phyloP scores from a whole-genome alignment of 2,113 vertebrate genomes.

The Cavia porcellus region DNA sequence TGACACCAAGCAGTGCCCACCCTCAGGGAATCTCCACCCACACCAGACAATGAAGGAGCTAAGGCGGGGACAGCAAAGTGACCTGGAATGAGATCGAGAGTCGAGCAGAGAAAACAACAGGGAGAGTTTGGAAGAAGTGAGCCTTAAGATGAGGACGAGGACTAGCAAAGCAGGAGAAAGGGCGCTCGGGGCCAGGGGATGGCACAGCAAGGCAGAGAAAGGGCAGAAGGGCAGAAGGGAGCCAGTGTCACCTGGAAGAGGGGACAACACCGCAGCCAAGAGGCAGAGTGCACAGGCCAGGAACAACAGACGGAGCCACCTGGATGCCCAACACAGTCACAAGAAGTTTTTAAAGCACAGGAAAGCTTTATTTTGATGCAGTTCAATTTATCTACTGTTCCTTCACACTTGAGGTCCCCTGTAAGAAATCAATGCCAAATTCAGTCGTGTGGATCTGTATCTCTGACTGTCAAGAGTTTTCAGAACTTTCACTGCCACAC shows the following conservation, averaged over 20 bases:
- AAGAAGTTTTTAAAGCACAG: background rate
- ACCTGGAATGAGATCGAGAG: background rate
- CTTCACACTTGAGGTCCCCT: background rate
- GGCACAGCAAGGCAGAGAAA: background rate
- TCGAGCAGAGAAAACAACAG: fast-evolving
- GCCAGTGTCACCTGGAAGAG: fast-evolving
- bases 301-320: too few species aligned
- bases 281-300: background rate
- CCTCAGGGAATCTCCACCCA: too few species aligned
- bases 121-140: background rate
- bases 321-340: background rate
- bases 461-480: background rate
- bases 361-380: background rate
- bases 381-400: background rate
- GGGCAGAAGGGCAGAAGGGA: background rate
- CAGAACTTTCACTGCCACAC: background rate
- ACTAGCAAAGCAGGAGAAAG: background rate
- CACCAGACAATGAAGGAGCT: background rate
- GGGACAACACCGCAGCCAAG: background rate
- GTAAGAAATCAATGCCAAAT: background rate
- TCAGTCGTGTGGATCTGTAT: background rate
- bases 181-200: fast-evolving
- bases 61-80: background rate
- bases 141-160: background rate
- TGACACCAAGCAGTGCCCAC: fast-evolving